Evolutionary conservation across 2,888 invertebrate species (phyloP), one percentile per base, ranked within the genome.

Genomic region (Sarcophaga rosellei): DNA sequence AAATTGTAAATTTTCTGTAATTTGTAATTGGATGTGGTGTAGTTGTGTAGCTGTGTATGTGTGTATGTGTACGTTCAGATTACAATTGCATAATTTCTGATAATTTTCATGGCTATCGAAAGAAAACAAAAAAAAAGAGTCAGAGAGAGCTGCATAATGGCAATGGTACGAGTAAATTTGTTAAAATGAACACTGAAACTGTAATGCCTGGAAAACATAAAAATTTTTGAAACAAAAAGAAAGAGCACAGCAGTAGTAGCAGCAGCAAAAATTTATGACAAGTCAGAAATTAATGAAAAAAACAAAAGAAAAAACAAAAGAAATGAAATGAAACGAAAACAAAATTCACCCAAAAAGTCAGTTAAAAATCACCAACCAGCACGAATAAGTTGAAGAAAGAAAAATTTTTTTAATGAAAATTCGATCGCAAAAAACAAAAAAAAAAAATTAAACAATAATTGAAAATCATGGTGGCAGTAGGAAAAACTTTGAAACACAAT

Each of bases 401-500:
- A 25, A 10, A 3, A 1, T 35, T 35, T 35, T 35, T 53, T 53
- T 53, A 3, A 12, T 4, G 15, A 53, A 53, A 53, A 53, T 53
- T 53, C 53, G 44, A 70, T 53, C 12, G 63, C 25, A 23, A 53
- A 72, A 72, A 72, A 45, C 23, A 12, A 17, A 59, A 73, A 17
- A 2, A 11, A 57, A 47, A 2, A 20, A 25, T 3, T 45, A 73
- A 23, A 53, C 21, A 69, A 69, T 25, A 57, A 70, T 57, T 47
- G 57, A 53, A 53, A 53, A 53, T 17, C 53, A 3, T 53, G 17
- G 53, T 53, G 53, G 12, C 35, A 35, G 17, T 10, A 25, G n/a
- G 6, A 68, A 59, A 23, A 81, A 85, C 57, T 77, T 81, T 81
- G 23, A 17, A 77, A 83, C 53, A 66, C 59, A 80, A 80, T 84